A percentile compares a stretch with the other conserved stretches of the same genome.
phyloP scores from a whole-genome alignment of 2,888 invertebrate species.

The Timema podura region DNA sequence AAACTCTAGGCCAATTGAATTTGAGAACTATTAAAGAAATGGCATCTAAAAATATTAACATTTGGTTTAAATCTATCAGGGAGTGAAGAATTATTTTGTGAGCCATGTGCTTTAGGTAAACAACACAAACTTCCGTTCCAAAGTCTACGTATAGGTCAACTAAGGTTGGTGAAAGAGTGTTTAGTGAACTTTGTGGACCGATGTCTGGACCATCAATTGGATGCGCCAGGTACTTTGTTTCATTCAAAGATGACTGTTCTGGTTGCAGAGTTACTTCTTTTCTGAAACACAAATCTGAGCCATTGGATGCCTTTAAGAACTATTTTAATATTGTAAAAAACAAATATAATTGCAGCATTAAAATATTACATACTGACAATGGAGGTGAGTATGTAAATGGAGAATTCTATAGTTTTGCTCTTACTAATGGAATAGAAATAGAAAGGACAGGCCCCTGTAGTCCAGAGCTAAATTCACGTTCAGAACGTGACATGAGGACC shows the following conservation, averaged over 20 bases:
- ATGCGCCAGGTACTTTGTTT: not conserved
- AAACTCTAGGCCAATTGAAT: no score
- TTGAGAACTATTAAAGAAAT: no score
- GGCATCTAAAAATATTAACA: no score
- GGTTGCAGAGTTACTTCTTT: not conserved
- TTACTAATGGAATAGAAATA: not conserved
- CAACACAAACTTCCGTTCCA: no score
- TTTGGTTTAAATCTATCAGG: no score
- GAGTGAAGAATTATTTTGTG: no score
- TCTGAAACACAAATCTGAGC: not conserved
- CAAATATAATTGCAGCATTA: not conserved
- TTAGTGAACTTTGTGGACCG: not conserved
- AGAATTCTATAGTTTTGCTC: not conserved
- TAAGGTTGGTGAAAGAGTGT: no score
- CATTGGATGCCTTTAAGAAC: not conserved
- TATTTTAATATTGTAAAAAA: not conserved
- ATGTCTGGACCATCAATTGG: not conserved
- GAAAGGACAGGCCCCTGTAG: not conserved
- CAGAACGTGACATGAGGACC: not conserved
- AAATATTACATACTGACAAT: not conserved
- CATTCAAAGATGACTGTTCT: not conserved
- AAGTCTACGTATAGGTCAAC: no score
- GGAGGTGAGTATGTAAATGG: not conserved
- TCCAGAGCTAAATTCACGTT: not conserved
- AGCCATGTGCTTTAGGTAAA: no score